phyloP scores from a whole-genome alignment of 2,797 vertebrate species.

The Halcyon badia region DNA sequence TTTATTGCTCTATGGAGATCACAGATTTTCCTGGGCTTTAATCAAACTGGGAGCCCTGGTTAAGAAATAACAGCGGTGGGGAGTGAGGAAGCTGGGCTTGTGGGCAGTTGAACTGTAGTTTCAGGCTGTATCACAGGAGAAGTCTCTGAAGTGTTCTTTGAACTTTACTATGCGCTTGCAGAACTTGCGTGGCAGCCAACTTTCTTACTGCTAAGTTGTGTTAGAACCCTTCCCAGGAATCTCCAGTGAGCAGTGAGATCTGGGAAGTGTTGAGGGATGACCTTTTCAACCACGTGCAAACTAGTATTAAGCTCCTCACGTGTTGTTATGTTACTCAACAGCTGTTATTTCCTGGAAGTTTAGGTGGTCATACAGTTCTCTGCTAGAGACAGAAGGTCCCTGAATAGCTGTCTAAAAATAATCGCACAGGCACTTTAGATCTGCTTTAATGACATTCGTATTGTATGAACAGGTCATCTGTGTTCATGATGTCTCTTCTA shows the following conservation, averaged over 20 bases:
- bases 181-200: not conserved
- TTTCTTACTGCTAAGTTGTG: not conserved
- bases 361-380: not conserved
- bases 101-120: not conserved
- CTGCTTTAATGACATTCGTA: not conserved
- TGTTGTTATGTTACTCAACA: not conserved
- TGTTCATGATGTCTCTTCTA: slow-evolving; percentile 92
- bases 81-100: not conserved
- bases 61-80: not conserved
- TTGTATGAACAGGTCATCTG: slow-evolving; percentile 90
- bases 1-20: not conserved
- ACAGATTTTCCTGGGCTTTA: not conserved
- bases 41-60: not conserved
- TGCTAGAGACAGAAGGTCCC: not conserved
- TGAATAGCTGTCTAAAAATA: not conserved
- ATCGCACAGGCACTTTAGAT: not conserved
- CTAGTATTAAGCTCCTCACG: not conserved
- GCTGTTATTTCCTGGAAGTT: not conserved
- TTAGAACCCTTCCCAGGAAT: not conserved
- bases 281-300: not conserved
- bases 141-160: not conserved
- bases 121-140: not conserved
- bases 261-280: not conserved
- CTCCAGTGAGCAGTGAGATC: not conserved
- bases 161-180: not conserved